Evolutionary conservation across 2,888 invertebrate species (phyloP).

Genomic region (Drosophila antonietae): DNA sequence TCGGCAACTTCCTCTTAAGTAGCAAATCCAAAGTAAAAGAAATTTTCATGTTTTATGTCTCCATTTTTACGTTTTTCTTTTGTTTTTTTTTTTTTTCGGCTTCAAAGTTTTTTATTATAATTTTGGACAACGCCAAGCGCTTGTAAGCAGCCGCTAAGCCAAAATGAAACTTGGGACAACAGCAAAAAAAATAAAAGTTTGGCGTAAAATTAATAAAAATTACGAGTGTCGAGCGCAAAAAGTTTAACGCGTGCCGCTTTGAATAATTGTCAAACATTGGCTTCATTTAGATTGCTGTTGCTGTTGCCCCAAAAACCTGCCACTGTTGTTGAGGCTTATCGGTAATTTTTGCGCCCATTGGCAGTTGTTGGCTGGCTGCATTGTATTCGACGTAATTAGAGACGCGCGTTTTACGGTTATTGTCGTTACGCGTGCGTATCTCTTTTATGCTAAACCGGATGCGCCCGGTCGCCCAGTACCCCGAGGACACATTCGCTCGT

Average conservation of each 20-base stretch:
- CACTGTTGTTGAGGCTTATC: conserved; percentile 45
- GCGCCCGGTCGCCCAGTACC: conserved; percentile 39
- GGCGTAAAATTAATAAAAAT: conserved; percentile 77
- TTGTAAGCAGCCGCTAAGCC: conserved; percentile 75
- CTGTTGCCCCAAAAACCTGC: conserved; percentile 14
- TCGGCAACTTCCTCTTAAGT: conserved; percentile 66
- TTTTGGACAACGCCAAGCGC: conserved; percentile 65
- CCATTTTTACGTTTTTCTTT: conserved; percentile 32
- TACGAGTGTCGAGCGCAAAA: conserved; percentile 64
- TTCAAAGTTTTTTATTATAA: conserved; percentile 58
- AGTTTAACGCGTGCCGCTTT: conserved; percentile 58
- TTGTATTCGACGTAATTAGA: conserved; percentile 66
- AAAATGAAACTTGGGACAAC: conserved; percentile 4
- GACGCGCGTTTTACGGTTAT: conserved; percentile 61
- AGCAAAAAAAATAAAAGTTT: conserved; percentile 25
- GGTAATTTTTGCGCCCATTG: conserved; percentile 41
- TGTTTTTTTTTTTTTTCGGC: conserved; percentile 24
- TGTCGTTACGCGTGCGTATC: conserved; percentile 68
- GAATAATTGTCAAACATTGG: conserved; percentile 60
- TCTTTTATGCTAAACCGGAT: conserved; percentile 59
- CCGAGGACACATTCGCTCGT: conserved; percentile 51
- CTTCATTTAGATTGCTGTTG: conserved; percentile 23
- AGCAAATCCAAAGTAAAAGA: conserved; percentile 73
- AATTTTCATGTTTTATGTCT: conserved; percentile 70
- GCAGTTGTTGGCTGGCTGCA: conserved; percentile 37